Percentiles rank a stretch among this genome's conserved stretches.
Evolutionary conservation across 2,113 vertebrate genomes (phyloP).

Genomic region (Aldabrachelys gigantea): DNA sequence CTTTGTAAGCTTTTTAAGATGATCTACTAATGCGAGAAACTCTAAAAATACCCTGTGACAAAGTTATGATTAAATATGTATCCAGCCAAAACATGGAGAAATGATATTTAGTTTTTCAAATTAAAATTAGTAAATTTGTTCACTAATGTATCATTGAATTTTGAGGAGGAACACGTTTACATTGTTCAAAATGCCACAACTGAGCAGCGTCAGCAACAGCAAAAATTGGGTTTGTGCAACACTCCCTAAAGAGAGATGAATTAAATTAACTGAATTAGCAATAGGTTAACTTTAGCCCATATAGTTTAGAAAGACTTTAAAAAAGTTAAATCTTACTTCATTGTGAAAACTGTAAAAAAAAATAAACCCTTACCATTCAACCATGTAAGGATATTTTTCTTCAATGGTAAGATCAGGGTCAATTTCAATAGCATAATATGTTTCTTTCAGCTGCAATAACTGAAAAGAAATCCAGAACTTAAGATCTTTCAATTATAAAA

Average conservation of each 20-base stretch:
- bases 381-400: slow-evolving; percentile 96
- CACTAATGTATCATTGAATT: background rate
- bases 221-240: background rate
- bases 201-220: background rate
- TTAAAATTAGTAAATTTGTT: background rate
- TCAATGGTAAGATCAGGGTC: slow-evolving; percentile 91
- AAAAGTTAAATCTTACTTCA: background rate
- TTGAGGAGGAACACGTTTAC: background rate
- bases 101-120: background rate
- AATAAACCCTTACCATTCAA: slow-evolving; percentile 91
- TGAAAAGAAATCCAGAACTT: slow-evolving; percentile 47
- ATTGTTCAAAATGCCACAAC: background rate
- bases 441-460: slow-evolving; percentile 92
- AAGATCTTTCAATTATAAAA: background rate
- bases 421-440: slow-evolving; percentile 96
- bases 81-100: background rate
- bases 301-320: background rate
- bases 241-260: background rate
- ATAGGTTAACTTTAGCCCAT: background rate
- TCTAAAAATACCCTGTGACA: background rate
- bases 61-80: background rate
- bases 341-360: background rate
- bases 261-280: background rate
- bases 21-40: background rate
- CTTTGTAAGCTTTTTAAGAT: no score